Conservation (phyloP, 2,797 vertebrate genomes). For the Presbytis comata region DNA sequence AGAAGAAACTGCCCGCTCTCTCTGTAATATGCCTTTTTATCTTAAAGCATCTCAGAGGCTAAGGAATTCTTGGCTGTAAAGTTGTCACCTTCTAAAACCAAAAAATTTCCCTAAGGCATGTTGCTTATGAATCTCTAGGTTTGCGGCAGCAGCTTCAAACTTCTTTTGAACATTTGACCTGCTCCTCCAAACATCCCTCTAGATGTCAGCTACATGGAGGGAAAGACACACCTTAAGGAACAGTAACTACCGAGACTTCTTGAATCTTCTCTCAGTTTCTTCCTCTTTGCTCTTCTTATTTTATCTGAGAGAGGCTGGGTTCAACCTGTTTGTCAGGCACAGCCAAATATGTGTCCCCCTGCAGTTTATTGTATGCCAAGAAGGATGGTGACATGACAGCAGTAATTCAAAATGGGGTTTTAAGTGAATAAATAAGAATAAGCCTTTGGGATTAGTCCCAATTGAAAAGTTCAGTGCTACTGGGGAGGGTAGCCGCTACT, state of each 20-base stretch:
- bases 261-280: not conserved
- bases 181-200: not conserved
- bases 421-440: constrained; percentile 63
- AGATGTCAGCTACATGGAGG: not conserved
- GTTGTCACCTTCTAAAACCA: not conserved
- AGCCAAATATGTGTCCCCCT: constrained; percentile 12
- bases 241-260: not conserved
- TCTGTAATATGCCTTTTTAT: not conserved
- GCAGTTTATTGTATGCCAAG: not conserved
- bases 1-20: not conserved
- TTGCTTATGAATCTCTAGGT: not conserved
- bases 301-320: not conserved
- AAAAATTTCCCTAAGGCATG: not conserved
- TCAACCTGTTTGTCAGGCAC: constrained; percentile 23
- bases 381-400: constrained; percentile 46
- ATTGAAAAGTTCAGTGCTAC: constrained; percentile 23
- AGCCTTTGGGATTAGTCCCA: constrained; percentile 67
- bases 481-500: not conserved
- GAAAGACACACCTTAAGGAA: not conserved
- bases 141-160: not conserved
- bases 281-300: not conserved
- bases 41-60: not conserved
- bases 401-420: constrained; percentile 62
- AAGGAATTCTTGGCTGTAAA: not conserved
- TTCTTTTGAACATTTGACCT: not conserved